Conservation (phyloP, 2,797 vertebrate genomes). For the Muscicapa striata region DNA sequence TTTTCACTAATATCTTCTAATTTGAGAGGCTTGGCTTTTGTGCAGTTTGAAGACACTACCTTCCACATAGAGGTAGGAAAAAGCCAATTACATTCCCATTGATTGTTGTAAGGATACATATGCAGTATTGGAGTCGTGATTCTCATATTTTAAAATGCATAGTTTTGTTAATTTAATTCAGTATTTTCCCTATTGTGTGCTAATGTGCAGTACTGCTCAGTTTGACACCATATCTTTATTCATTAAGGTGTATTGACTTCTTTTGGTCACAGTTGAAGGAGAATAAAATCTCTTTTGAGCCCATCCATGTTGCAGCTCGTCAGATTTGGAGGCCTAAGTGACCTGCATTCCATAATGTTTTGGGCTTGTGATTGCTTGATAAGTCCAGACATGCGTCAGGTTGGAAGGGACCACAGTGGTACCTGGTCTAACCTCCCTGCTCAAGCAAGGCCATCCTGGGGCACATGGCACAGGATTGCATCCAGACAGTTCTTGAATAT, state of each 20-base stretch:
- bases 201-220: not conserved
- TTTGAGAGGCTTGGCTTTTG: not conserved
- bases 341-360: not conserved
- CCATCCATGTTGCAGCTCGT: not conserved
- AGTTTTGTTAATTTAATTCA: not conserved
- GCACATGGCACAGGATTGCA: not conserved
- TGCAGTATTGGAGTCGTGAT: not conserved
- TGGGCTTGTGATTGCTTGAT: not conserved
- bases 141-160: not conserved
- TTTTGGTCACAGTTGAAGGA: constrained; percentile 1
- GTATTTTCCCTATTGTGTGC: not conserved
- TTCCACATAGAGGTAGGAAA: not conserved
- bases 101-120: not conserved
- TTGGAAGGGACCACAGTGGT: not conserved
- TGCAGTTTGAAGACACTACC: not conserved
- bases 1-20: not conserved
- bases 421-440: not conserved
- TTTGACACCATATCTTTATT: not conserved
- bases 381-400: not conserved
- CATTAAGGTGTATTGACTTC: not conserved
- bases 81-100: not conserved
- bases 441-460: not conserved
- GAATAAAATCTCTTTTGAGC: constrained; percentile 36
- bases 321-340: constrained; percentile 18
- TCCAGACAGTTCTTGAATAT: not conserved